Percentiles rank a stretch among this genome's conserved stretches.
phyloP scores from a whole-genome alignment of 2,888 invertebrate species.

The Plemyria rubiginata region DNA sequence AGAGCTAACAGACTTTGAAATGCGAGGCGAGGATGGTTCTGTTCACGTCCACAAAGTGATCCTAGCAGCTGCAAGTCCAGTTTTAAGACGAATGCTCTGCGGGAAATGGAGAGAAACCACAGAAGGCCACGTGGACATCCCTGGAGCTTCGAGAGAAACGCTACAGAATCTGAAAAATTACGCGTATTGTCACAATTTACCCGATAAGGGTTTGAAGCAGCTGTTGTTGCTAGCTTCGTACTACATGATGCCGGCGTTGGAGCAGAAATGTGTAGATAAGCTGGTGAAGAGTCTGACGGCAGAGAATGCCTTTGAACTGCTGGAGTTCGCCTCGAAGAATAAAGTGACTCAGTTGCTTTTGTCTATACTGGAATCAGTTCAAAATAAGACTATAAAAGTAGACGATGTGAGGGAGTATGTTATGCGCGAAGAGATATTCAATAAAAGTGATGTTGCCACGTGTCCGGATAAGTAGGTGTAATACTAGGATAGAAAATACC shows the following conservation, averaged over 20 bases:
- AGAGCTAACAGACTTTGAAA: constrained; percentile 60
- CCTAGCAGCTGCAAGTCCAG: constrained; percentile 59
- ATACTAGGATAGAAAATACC: neutral
- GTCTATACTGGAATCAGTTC: constrained; percentile 55
- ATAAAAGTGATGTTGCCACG: constrained; percentile 22
- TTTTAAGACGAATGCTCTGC: constrained; percentile 56
- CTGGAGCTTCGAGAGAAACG: constrained; percentile 52
- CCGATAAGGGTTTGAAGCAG: constrained; percentile 53
- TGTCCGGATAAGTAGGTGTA: constrained; percentile 19
- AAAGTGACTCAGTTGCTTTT: constrained; percentile 52
- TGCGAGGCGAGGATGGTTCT: constrained; percentile 58
- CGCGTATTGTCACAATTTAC: constrained; percentile 56
- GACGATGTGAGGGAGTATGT: constrained; percentile 49
- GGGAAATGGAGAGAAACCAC: constrained; percentile 59
- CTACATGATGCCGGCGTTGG: constrained; percentile 63
- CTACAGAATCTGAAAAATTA: constrained; percentile 59
- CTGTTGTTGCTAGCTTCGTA: constrained; percentile 55
- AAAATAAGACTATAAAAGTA: constrained; percentile 43
- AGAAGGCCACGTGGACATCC: constrained; percentile 54
- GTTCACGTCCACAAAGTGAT: constrained; percentile 58
- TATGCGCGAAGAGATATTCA: constrained; percentile 33
- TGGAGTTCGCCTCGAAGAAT: constrained; percentile 59
- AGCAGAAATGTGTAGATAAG: constrained; percentile 56
- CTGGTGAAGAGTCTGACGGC: constrained; percentile 42
- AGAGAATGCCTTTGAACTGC: constrained; percentile 44